Conservation (phyloP, 2,797 vertebrate genomes). For the Onychomys leucogaster region DNA sequence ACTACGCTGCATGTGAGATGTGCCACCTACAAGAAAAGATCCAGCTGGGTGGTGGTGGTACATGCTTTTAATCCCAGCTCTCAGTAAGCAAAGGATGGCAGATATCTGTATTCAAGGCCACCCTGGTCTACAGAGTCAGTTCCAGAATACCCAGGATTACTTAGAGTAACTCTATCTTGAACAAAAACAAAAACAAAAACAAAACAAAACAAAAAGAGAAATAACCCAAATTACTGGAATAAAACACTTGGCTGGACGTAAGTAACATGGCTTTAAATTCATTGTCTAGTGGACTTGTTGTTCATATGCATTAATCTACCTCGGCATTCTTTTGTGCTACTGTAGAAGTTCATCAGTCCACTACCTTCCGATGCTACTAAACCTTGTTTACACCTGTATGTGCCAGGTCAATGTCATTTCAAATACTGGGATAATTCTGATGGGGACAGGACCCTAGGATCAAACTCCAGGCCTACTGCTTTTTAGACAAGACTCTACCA, state of each 20-base stretch:
- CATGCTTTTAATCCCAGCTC: neutral
- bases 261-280: neutral
- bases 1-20: neutral
- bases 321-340: neutral
- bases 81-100: neutral
- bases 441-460: neutral
- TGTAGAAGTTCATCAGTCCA: neutral
- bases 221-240: neutral
- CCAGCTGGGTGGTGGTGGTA: too few species aligned
- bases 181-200: neutral
- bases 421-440: neutral
- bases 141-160: neutral
- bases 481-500: neutral
- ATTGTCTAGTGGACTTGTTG: neutral
- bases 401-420: neutral
- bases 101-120: neutral
- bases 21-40: neutral
- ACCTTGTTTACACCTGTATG: neutral
- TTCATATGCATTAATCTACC: neutral
- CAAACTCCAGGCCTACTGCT: neutral
- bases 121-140: neutral
- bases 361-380: neutral
- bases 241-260: neutral
- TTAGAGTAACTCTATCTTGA: neutral
- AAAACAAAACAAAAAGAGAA: neutral